phyloP scores from a whole-genome alignment of 2,888 invertebrate genomes.

The Girardia tigrina region DNA sequence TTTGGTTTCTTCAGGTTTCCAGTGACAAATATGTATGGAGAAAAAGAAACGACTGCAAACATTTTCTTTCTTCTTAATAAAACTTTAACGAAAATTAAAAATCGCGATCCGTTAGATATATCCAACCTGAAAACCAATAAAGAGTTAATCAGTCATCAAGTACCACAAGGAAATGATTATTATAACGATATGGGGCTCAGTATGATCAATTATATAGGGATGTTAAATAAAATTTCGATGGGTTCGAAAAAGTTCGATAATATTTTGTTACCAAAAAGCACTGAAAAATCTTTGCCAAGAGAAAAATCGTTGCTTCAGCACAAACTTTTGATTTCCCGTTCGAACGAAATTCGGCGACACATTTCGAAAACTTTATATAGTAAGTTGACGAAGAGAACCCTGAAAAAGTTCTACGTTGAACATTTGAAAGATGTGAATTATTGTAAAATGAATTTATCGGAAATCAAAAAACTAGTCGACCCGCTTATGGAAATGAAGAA shows the following conservation, averaged over 20 bases:
- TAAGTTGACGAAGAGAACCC: not conserved
- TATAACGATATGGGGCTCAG: slow-evolving; percentile 8
- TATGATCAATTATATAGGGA: not conserved
- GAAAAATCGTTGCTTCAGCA: no score
- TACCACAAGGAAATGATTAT: not conserved
- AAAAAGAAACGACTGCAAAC: not conserved
- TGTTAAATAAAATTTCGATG: not conserved
- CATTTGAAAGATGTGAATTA: not conserved
- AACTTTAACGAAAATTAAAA: not conserved
- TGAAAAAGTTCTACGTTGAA: not conserved
- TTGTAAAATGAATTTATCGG: not conserved
- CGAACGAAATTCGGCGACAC: not conserved
- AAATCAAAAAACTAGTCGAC: not conserved
- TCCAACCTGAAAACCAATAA: not conserved
- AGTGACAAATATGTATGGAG: not conserved
- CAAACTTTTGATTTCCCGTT: not conserved
- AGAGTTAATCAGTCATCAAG: not conserved
- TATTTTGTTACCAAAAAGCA: not conserved
- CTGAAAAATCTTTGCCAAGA: not conserved
- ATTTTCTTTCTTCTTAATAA: not conserved
- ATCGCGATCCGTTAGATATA: not conserved
- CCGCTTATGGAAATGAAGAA: not conserved
- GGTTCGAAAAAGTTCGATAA: not conserved
- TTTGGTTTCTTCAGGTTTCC: not conserved
- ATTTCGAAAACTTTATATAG: not conserved